These are phyloP conservation scores for Irena cyanogastra DNA, from an alignment of 2,113 vertebrate species.

Conservation along the genomic window DNA sequence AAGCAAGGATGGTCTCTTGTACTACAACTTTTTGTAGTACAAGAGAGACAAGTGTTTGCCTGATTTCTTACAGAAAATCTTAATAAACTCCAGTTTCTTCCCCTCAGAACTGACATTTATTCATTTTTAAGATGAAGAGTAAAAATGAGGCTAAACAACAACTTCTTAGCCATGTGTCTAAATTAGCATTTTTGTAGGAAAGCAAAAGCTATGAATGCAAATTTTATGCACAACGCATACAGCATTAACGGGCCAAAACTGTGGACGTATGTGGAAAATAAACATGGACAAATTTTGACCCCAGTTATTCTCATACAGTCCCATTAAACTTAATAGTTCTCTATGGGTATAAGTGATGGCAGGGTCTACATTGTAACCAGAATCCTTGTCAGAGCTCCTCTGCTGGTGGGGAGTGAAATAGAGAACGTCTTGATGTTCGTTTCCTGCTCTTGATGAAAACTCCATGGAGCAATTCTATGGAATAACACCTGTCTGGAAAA, in stretches of 20 bases:
- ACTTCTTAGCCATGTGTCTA: not conserved
- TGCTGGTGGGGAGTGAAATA: not conserved
- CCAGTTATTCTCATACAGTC: not conserved
- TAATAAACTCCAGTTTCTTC: not conserved
- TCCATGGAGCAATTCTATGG: not conserved
- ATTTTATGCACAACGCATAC: fast-evolving
- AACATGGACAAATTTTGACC: not conserved
- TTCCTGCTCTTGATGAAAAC: not conserved
- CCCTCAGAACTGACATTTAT: not conserved
- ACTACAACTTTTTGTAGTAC: not conserved
- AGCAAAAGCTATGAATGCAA: not conserved
- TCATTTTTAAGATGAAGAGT: not conserved
- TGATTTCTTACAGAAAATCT: not conserved
- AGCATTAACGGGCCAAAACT: fast-evolving
- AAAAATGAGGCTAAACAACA: not conserved
- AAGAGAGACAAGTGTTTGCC: not conserved
- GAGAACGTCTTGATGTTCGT: not conserved
- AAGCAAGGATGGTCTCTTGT: not conserved
- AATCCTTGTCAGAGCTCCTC: not conserved
- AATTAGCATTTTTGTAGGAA: not conserved
- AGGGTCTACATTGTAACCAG: not conserved
- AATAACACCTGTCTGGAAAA: not conserved
- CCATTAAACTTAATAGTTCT: not conserved
- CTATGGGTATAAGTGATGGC: not conserved
- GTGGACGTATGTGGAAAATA: not conserved